Base-by-base conservation (phyloP, 2,888 invertebrate species). In the Mayetiola destructor region DNA sequence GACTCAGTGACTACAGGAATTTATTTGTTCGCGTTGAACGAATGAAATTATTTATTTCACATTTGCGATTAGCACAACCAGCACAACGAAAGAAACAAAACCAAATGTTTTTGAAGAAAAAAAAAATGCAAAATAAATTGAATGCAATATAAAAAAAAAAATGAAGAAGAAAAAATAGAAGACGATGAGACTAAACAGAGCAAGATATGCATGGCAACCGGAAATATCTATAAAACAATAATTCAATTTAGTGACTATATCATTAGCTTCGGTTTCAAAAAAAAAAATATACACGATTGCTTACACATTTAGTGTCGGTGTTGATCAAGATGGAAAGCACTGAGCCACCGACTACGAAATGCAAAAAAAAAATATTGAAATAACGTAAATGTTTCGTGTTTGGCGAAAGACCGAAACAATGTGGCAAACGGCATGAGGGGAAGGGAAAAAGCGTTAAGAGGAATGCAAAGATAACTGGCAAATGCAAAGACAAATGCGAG, bases 211-310 rank as follows among this genome's bases (percentile, higher is more conserved):
- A 16, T 12, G 14, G 48, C 27, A 48, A 48, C 48, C 48, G 48
- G 48, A 48, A 48, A 48, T 48, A 48, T 48, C 29, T 27, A 23
- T n/a, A 48, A 48, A 48, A 48, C 48, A 48, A 48, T 48, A 48
- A 48, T 48, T 48, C 27, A 48, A 48, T 48, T 27, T 48, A 48
- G 48, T 27, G 48, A 48, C n/a, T n/a, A 48, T 48, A 48, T 48
- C 48, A 48, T 48, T 48, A 48, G 48, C 4, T 14, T n/a, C n/a
- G n/a, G n/a, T n/a, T n/a, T n/a, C n/a, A n/a, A n/a, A n/a, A n/a
- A n/a, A n/a, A n/a, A 48, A 48, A 48, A 27, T 16, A 48, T 27
- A 27, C 48, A 48, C 27, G n/a, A n/a, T 48, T 48, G 48, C 48
- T 48, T 16, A 16, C 48, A 27, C 48, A 23, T 18, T 48, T 48